Percentiles rank a stretch among this genome's conserved stretches.
These are phyloP conservation scores for Clanis bilineata DNA, from an alignment of 2,888 invertebrate genomes.

Conservation along the genomic window DNA sequence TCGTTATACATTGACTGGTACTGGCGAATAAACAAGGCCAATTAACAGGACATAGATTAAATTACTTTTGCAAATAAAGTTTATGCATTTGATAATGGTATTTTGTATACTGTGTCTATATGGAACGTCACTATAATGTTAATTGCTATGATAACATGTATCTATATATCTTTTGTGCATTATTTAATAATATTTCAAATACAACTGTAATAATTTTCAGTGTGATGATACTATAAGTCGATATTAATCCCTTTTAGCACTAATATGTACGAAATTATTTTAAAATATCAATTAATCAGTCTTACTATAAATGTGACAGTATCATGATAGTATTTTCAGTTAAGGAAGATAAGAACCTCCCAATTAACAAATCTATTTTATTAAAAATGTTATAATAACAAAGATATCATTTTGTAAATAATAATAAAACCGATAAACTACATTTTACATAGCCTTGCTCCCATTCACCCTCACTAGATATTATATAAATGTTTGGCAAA, in stretches of 20 bases:
- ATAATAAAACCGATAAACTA: background rate
- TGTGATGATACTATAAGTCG: background rate
- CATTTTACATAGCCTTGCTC: background rate
- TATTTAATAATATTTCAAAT: too few species aligned
- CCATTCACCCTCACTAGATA: background rate
- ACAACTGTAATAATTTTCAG: too few species aligned
- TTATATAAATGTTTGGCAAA: background rate
- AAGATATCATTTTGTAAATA: background rate
- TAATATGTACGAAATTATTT: background rate
- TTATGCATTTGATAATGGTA: background rate
- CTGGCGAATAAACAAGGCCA: background rate
- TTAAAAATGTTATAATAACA: background rate
- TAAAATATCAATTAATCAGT: background rate
- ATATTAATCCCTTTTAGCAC: background rate
- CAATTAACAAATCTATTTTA: background rate
- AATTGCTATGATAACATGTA: background rate
- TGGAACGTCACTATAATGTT: background rate
- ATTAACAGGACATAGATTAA: background rate
- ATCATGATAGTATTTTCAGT: background rate
- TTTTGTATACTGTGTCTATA: background rate
- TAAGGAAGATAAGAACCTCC: background rate
- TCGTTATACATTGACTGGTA: background rate
- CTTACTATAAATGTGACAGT: background rate
- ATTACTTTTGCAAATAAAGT: slow-evolving; percentile 2
- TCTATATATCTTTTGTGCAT: too few species aligned